These are phyloP conservation scores for Pocota personata DNA, from an alignment of 2,888 invertebrate species.

Conservation along the genomic window DNA sequence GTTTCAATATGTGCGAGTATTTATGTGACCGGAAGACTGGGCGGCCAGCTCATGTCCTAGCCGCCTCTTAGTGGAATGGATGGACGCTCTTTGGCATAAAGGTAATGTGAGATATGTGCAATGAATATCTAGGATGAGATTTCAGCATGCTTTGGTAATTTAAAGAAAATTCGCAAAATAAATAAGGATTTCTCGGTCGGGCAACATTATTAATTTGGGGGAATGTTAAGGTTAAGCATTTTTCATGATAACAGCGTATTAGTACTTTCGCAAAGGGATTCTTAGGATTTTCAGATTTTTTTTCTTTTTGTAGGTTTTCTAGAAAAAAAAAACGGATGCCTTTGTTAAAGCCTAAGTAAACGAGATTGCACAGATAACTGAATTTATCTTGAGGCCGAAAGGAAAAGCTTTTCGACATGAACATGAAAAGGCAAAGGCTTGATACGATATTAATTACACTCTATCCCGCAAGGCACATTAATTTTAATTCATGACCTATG, in stretches of 20 bases:
- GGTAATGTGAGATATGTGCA: constrained; percentile 66
- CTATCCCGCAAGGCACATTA: constrained; percentile 19
- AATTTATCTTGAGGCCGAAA: not conserved
- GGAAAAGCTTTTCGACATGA: not conserved
- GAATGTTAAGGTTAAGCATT: constrained; percentile 44
- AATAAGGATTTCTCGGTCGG: not conserved
- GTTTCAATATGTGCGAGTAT: constrained; percentile 68
- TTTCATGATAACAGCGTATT: constrained; percentile 5
- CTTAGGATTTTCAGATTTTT: not conserved
- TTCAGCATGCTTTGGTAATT: constrained; percentile 37
- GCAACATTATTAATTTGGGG: constrained; percentile 30
- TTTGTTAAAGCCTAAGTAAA: not conserved
- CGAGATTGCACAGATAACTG: not conserved
- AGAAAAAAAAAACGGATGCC: not conserved
- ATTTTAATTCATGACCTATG: constrained; percentile 38
- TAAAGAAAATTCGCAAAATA: constrained; percentile 25
- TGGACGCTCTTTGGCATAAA: constrained; percentile 57
- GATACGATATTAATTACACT: not conserved
- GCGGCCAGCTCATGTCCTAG: constrained; percentile 36
- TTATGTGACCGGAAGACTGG: constrained; percentile 69
- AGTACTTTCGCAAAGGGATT: not conserved
- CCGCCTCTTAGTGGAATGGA: constrained; percentile 39
- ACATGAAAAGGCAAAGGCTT: not conserved
- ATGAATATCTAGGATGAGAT: constrained; percentile 38
- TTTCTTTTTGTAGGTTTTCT: too few relatives aligned